A percentile compares a stretch with the other conserved stretches of the same genome.
phyloP scores from a whole-genome alignment of 1,140 invertebrate species.

The Drosophila sturtevanti region DNA sequence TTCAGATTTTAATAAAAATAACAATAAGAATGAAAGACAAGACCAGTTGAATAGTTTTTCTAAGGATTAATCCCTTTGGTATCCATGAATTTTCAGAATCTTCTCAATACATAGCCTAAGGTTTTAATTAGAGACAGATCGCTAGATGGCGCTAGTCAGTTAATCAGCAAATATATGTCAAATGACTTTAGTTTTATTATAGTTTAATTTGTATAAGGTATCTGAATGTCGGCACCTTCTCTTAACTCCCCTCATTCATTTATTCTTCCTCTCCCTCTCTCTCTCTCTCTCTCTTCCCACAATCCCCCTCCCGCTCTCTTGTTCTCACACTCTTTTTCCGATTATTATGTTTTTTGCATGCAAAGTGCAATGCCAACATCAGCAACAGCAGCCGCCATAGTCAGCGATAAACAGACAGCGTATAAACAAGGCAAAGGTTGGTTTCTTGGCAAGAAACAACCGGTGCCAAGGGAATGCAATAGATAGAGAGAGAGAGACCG shows the following conservation, averaged over 20 bases:
- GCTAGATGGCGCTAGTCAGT: no score
- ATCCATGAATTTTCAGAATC: no score
- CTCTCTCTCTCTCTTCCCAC: neutral
- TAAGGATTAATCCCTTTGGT: no score
- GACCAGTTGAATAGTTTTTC: no score
- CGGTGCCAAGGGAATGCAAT: neutral
- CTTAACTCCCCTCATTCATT: no score
- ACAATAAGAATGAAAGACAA: no score
- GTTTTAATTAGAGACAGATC: no score
- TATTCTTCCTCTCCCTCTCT: no score
- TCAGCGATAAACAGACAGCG: constrained; percentile 62
- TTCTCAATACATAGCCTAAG: no score
- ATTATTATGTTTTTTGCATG: constrained; percentile 79
- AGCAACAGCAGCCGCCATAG: constrained; percentile 15
- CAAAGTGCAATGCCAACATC: constrained; percentile 76
- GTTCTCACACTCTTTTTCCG: constrained; percentile 18
- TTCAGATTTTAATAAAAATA: no score
- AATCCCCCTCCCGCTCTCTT: neutral
- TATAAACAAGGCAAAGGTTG: constrained; percentile 46
- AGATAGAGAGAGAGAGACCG: neutral
- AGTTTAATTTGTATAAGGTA: neutral
- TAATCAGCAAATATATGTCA: no score
- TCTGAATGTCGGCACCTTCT: neutral
- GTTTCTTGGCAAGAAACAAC: neutral
- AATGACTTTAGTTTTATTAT: no score